Evolutionary conservation across 2,888 invertebrate genomes (phyloP).

Genomic region (Pedicia rivosa): DNA sequence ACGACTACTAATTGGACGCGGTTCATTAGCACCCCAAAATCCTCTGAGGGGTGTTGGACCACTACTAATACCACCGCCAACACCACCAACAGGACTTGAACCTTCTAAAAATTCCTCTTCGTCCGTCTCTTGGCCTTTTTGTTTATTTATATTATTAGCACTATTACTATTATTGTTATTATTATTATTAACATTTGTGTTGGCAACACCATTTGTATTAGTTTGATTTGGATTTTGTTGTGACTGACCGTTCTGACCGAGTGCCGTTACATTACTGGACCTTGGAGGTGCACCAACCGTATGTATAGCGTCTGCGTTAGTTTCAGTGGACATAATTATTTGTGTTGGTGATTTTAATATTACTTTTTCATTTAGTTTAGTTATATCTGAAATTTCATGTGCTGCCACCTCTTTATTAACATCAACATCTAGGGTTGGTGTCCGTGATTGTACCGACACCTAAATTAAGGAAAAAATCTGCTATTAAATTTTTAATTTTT

Average conservation of each 20-base stretch:
- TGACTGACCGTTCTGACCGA: slow-evolving; percentile 12
- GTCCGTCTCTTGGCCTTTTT: neutral
- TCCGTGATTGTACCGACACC: slow-evolving; percentile 8
- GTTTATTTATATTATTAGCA: slow-evolving; percentile 2
- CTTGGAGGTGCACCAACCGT: slow-evolving; percentile 13
- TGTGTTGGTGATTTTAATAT: slow-evolving; percentile 7
- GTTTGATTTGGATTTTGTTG: slow-evolving; percentile 1
- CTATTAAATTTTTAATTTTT: too few relatives aligned
- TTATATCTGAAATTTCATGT: slow-evolving; percentile 2
- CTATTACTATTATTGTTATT: slow-evolving; percentile 3
- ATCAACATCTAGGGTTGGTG: slow-evolving; percentile 5
- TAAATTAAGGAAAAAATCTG: too few relatives aligned
- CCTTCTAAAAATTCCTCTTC: slow-evolving; percentile 9
- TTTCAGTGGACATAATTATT: slow-evolving; percentile 6
- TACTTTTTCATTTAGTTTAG: neutral
- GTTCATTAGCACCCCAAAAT: slow-evolving; percentile 17
- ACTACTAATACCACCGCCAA: slow-evolving; percentile 7
- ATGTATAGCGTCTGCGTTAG: slow-evolving; percentile 13
- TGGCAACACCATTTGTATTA: slow-evolving; percentile 4
- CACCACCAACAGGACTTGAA: slow-evolving; percentile 3
- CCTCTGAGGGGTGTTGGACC: slow-evolving; percentile 13
- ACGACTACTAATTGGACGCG: slow-evolving; percentile 15
- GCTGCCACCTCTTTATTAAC: slow-evolving; percentile 5
- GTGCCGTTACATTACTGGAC: slow-evolving; percentile 13
- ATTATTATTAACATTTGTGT: slow-evolving; percentile 5